These are phyloP conservation scores for Drosophila chauvacae DNA, from an alignment of 1,140 invertebrate species.

Conservation along the genomic window DNA sequence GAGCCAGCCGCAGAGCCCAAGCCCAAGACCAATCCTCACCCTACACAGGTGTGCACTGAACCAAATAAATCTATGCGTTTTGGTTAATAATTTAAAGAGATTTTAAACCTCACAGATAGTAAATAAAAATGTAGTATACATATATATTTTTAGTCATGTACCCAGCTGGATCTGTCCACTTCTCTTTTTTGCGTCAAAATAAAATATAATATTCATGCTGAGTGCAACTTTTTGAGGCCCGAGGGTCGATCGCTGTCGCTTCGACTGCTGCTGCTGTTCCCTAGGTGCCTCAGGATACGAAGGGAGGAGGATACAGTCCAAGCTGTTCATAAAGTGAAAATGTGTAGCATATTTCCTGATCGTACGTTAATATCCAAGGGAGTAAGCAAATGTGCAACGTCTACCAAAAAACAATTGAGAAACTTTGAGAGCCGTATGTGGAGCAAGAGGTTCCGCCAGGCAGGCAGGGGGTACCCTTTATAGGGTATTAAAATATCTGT, in stretches of 20 bases:
- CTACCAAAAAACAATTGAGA: conserved; percentile 27
- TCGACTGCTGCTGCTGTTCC: conserved; percentile 42
- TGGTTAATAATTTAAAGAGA: not conserved
- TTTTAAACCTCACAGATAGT: not conserved
- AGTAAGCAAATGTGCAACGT: conserved; percentile 46
- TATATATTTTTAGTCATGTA: conserved; percentile 6
- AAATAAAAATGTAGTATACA: not conserved
- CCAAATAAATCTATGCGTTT: not conserved
- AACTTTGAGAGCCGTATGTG: not conserved
- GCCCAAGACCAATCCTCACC: conserved; percentile 23
- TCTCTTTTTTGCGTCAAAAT: conserved; percentile 59
- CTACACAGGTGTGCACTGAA: conserved; percentile 8
- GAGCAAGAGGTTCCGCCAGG: not conserved
- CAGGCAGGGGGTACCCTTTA: not conserved
- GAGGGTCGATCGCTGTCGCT: conserved; percentile 49
- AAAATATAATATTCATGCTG: conserved; percentile 78
- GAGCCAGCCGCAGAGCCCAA: conserved; percentile 20
- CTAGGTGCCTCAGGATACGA: conserved; percentile 20
- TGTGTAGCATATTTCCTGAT: conserved; percentile 71
- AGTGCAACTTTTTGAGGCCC: conserved; percentile 55
- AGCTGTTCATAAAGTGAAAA: conserved; percentile 74
- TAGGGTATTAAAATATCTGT: not conserved
- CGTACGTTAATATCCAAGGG: conserved; percentile 22
- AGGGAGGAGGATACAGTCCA: conserved; percentile 1
- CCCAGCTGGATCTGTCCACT: conserved; percentile 36